phyloP scores from a whole-genome alignment of 2,797 vertebrate species.

The Falco rusticolus region DNA sequence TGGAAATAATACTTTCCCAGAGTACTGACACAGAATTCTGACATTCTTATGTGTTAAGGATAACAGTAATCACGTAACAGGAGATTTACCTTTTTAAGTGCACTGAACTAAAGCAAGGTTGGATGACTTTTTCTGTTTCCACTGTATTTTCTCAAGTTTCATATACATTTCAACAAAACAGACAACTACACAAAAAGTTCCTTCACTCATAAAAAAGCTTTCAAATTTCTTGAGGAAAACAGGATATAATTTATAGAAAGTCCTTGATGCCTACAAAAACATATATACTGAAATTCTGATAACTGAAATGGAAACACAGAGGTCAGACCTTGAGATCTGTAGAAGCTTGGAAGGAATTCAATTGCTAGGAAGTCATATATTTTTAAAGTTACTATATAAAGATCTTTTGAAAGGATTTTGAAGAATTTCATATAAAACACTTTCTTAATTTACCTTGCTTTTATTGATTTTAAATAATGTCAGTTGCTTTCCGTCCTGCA shows the following conservation, averaged over 20 bases:
- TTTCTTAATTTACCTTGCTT: background rate
- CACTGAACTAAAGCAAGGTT: background rate
- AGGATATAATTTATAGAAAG: background rate
- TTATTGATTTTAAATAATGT: background rate
- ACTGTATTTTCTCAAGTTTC: background rate
- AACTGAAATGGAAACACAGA: background rate
- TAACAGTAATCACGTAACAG: background rate
- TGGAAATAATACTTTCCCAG: background rate
- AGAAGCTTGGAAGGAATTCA: background rate
- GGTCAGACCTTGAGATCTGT: background rate
- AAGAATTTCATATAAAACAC: background rate
- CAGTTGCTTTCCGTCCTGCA: background rate
- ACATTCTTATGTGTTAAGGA: background rate
- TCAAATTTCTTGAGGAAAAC: background rate
- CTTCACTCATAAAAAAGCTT: background rate
- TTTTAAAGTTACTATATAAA: background rate
- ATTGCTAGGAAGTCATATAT: background rate
- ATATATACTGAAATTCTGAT: background rate
- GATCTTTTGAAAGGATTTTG: background rate
- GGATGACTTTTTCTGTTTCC: background rate
- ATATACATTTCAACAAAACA: background rate
- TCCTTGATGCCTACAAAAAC: background rate
- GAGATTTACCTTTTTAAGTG: background rate
- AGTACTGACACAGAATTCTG: background rate
- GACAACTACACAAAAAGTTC: background rate